Conservation (phyloP, 2,888 invertebrate species). For the Agrotis clavis region DNA sequence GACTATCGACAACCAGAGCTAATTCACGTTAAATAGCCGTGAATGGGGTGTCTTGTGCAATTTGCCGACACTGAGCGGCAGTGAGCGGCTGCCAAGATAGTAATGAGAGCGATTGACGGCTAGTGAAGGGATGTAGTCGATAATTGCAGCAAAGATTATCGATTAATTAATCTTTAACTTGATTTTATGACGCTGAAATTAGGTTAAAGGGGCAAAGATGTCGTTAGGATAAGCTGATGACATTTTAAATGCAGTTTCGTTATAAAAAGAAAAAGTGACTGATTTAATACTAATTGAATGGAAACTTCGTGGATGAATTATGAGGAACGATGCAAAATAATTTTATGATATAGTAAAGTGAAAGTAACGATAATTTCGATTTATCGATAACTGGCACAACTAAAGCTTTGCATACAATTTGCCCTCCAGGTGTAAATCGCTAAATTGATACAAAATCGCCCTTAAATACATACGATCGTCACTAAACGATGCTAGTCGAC, state of each 20-base stretch:
- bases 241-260: constrained; percentile 18
- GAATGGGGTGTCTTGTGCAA: constrained; percentile 83
- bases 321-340: neutral
- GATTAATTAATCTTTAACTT: constrained; percentile 58
- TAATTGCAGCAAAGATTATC: constrained; percentile 52
- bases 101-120: constrained; percentile 76
- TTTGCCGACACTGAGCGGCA: constrained; percentile 76
- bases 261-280: neutral
- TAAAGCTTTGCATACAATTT: constrained; percentile 35
- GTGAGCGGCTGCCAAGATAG: constrained; percentile 54
- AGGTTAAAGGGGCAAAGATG: constrained; percentile 34
- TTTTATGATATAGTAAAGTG: neutral
- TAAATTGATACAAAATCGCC: constrained; percentile 75
- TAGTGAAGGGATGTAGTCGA: constrained; percentile 69
- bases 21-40: constrained; percentile 83
- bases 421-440: constrained; percentile 67
- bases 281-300: neutral
- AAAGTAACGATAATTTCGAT: constrained; percentile 4
- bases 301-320: neutral
- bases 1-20: constrained; percentile 76
- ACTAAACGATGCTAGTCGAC: constrained; percentile 58
- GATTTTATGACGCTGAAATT: constrained; percentile 48
- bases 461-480: constrained; percentile 61
- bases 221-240: constrained; percentile 35
- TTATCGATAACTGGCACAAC: constrained; percentile 55